Conservation (phyloP, 2,797 vertebrate genomes). For the Trachops cirrhosus region DNA sequence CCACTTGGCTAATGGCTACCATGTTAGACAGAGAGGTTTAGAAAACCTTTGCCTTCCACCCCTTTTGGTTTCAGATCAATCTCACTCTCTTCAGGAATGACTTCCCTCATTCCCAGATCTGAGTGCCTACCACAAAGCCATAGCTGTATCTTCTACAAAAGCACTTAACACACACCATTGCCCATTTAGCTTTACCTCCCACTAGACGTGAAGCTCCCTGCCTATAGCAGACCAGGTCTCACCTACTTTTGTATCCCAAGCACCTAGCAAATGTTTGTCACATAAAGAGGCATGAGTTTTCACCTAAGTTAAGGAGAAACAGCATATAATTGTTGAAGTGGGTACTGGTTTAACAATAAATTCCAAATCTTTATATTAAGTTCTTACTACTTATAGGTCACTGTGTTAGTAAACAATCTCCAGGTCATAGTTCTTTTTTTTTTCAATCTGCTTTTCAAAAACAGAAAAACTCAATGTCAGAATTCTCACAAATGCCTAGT, state of each 20-base stretch:
- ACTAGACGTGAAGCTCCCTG: background rate
- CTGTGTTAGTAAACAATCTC: background rate
- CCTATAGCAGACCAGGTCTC: background rate
- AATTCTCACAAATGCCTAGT: background rate
- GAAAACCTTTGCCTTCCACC: background rate
- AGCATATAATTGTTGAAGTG: background rate
- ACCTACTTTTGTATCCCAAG: background rate
- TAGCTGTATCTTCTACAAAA: background rate
- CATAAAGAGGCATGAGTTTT: background rate
- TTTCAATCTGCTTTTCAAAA: background rate
- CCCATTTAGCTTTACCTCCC: background rate
- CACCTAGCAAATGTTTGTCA: background rate
- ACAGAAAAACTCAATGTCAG: background rate
- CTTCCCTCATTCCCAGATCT: background rate
- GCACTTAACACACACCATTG: background rate
- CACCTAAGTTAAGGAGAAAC: background rate
- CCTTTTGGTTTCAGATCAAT: background rate
- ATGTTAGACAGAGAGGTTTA: background rate
- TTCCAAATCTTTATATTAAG: background rate
- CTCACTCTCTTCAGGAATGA: background rate
- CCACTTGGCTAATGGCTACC: background rate
- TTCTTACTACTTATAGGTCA: background rate
- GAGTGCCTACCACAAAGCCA: rapidly evolving
- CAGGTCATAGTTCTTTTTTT: background rate
- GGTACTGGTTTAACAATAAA: background rate